Conservation (phyloP, 2,797 vertebrate species). For the Danio kyathit region DNA sequence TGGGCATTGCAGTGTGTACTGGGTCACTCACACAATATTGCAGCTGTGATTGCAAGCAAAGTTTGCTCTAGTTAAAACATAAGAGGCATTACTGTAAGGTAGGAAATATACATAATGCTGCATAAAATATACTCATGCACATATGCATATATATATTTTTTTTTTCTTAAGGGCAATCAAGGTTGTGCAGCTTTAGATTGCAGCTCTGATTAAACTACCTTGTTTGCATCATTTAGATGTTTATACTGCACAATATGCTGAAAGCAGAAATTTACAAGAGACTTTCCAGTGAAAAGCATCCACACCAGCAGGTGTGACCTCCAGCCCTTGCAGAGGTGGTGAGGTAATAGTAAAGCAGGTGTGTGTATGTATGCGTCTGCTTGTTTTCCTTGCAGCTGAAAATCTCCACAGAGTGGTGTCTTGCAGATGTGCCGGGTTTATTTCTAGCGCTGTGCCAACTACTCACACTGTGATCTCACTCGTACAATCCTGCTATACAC, state of each 20-base stretch:
- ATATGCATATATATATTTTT: no score
- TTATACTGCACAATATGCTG: conserved; percentile 6
- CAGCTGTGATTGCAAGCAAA: no score
- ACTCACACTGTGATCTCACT: conserved; percentile 29
- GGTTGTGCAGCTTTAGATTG: conserved; percentile 8
- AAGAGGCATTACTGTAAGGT: no score
- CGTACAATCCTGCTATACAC: background rate
- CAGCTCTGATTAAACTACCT: conserved; percentile 1
- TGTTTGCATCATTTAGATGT: conserved; percentile 19
- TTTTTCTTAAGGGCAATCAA: background rate
- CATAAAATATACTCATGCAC: no score
- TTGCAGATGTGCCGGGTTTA: conserved; percentile 52
- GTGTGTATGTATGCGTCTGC: conserved; percentile 56
- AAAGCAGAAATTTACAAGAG: background rate
- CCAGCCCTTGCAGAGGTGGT: conserved; percentile 66
- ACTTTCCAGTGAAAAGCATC: conserved; percentile 22
- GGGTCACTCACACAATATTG: no score
- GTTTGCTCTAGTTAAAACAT: no score
- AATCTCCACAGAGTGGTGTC: conserved; percentile 49
- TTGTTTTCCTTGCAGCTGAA: conserved; percentile 55
- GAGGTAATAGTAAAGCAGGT: conserved; percentile 75
- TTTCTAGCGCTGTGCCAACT: conserved; percentile 36
- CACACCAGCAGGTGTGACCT: conserved; percentile 71
- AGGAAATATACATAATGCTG: no score
- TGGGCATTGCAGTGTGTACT: no score